Evolutionary conservation across 1,140 invertebrate species (phyloP).

Genomic region (Pentalonia nigronervosa): DNA sequence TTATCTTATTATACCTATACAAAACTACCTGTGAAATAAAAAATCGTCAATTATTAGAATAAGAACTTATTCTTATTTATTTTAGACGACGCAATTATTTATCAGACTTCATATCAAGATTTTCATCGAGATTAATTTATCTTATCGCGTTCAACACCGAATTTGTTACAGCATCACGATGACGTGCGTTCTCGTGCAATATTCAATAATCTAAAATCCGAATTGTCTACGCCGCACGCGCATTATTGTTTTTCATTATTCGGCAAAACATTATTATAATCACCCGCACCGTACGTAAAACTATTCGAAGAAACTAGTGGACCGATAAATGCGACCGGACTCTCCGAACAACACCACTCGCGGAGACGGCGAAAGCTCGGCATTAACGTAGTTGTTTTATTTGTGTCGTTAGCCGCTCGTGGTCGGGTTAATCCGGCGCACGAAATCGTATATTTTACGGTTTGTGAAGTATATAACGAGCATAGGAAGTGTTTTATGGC

Average conservation of each 20-base stretch:
- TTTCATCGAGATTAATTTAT: too few relatives aligned
- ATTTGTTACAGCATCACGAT: too few relatives aligned
- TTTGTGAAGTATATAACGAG: conserved; percentile 14
- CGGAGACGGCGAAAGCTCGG: neutral
- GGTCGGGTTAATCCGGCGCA: conserved; percentile 11
- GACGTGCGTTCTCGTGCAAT: neutral
- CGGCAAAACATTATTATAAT: neutral
- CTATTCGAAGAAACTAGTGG: neutral
- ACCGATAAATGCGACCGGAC: neutral
- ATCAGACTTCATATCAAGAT: too few relatives aligned
- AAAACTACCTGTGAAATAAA: too few relatives aligned
- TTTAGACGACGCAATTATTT: too few relatives aligned
- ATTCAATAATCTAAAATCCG: neutral
- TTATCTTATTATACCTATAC: too few relatives aligned
- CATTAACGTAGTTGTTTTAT: conserved; percentile 32
- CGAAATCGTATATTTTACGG: conserved; percentile 22
- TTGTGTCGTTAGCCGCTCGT: conserved; percentile 13
- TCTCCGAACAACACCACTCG: neutral
- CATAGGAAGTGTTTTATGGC: conserved; percentile 31
- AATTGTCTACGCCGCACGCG: neutral
- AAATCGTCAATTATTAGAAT: too few relatives aligned
- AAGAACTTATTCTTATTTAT: too few relatives aligned
- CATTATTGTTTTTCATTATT: neutral
- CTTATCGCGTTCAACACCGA: too few relatives aligned
- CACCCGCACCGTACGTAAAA: neutral